Conservation (phyloP, 1,140 invertebrate genomes). For the Atta texana region DNA sequence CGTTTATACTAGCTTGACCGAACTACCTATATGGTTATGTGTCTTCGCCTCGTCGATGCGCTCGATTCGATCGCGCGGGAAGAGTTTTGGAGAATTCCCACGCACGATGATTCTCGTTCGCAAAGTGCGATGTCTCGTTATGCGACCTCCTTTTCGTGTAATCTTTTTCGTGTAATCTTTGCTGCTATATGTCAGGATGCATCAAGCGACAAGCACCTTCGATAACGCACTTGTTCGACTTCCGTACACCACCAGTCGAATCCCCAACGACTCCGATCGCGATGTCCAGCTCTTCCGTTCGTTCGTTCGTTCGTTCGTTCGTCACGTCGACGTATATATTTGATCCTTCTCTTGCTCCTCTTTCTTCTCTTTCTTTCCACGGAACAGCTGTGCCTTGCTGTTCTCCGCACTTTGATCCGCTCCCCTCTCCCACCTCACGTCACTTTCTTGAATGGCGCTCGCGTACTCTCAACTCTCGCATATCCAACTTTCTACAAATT, state of each 20-base stretch:
- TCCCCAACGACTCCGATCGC: too few species aligned
- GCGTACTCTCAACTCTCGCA: neutral
- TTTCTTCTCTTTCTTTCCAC: neutral
- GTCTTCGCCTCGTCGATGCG: neutral
- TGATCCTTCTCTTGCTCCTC: neutral
- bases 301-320: neutral
- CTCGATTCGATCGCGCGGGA: neutral
- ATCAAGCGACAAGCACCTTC: too few species aligned
- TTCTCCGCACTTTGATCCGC: conserved; percentile 14
- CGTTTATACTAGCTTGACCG: too few species aligned
- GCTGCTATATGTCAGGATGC: too few species aligned
- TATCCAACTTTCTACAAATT: neutral
- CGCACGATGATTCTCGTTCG: neutral
- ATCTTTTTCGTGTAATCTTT: neutral
- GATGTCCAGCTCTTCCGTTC: conserved; percentile 35
- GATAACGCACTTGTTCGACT: conserved; percentile 35
- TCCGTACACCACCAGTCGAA: neutral
- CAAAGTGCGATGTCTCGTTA: neutral
- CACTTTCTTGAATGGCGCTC: conserved; percentile 11
- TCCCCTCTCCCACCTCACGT: neutral
- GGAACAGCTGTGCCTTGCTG: conserved; percentile 18
- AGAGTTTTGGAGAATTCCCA: neutral
- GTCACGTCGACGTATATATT: too few species aligned
- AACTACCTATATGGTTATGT: too few species aligned
- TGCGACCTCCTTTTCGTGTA: neutral